A percentile compares a stretch with the other conserved stretches of the same genome.
phyloP scores from a whole-genome alignment of 2,797 vertebrate genomes.

The Masticophis lateralis region DNA sequence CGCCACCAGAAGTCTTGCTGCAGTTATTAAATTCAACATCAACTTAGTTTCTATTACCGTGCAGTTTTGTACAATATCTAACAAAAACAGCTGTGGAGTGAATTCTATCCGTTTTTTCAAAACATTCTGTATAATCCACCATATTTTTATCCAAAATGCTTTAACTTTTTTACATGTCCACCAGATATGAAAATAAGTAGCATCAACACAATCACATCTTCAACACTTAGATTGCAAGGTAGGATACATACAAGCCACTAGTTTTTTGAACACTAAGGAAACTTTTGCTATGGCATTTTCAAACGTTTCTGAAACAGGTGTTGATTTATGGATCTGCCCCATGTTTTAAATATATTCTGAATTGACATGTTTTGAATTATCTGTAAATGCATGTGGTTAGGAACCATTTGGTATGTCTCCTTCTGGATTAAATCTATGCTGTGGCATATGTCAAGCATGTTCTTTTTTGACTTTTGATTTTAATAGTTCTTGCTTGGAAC shows the following conservation, averaged over 20 bases:
- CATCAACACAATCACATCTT: no score
- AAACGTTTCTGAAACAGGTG: background rate
- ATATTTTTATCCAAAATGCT: no score
- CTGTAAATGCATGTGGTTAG: background rate
- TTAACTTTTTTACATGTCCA: no score
- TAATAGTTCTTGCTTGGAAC: background rate
- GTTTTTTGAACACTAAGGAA: background rate
- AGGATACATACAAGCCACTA: background rate
- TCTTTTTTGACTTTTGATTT: background rate
- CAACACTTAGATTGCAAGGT: no score
- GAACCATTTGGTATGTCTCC: background rate
- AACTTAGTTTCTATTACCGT: no score
- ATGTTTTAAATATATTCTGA: background rate
- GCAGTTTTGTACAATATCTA: no score
- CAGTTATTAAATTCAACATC: no score
- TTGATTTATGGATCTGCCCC: background rate
- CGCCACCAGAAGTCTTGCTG: no score
- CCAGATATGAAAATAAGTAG: no score
- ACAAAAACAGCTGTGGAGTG: no score
- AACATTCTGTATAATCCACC: no score
- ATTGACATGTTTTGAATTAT: background rate
- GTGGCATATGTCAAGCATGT: background rate
- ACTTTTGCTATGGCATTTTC: background rate
- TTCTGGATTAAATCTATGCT: background rate
- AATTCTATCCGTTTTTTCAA: no score